Base-by-base conservation (phyloP, 30 jellyfish, hydroid and myxozoan species). In the Sanderia malayensis region DNA sequence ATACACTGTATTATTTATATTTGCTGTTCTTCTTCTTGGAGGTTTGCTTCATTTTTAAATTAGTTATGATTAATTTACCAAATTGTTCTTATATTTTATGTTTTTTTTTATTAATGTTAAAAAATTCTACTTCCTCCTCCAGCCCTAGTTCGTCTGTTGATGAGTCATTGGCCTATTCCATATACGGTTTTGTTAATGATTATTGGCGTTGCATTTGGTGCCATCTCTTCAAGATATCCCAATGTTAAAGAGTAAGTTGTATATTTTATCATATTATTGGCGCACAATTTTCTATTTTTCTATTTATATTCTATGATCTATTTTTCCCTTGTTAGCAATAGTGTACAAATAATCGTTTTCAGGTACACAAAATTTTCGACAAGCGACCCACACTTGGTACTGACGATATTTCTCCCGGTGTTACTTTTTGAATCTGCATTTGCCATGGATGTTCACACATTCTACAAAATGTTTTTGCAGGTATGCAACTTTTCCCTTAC, bases 381-480 rank as follows among this genome's bases (percentile, higher is more conserved):
- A 2, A 70, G 52, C 15, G 86, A 89, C 49, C 97, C 97, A 8
- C 95, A 89, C 44, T 46, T 82, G 76, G 84, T 89, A 21, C 61
- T 89, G 81, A 76, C 95, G 24, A 59, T 89, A 21, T 89, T 89
- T 49, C 73, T 89, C 44, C 97, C 97, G 1, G 97, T 89, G 30
- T 74, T 89, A 7, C 82, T 89, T 29, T 89, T 89, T 71, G 97
- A 89, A 61, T 82, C 97, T 0, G 97, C 97, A 13, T 89, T 89
- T 60, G 93, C 97, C 1, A 81, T 89, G 97, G 97, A 89, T 70
- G 97, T 89, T 26, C 95, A 89, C 82, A 89, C 89, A 62, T 89
- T 89, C 74, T 82, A 89, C 58, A 89, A 89, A 70, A 83, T 89
- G 97, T 81, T 82, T 31, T 63, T 76, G 9, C 97, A 89, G 92